These are phyloP conservation scores for Oceanodroma leucorhoa DNA, from an alignment of 2,797 vertebrate genomes.

Conservation along the genomic window DNA sequence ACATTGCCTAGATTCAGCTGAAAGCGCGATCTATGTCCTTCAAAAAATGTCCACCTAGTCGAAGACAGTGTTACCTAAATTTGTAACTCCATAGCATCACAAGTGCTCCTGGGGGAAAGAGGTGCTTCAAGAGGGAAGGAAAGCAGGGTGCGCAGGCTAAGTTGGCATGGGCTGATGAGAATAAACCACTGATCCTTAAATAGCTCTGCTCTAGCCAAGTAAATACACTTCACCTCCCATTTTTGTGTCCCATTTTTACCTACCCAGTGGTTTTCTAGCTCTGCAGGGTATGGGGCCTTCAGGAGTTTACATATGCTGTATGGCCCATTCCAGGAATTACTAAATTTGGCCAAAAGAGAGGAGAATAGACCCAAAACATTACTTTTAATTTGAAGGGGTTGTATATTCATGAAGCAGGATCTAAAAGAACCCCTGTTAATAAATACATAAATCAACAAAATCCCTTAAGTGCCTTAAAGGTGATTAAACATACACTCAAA, in stretches of 20 bases:
- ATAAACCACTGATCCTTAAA: background rate
- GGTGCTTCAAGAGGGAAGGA: background rate
- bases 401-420: background rate
- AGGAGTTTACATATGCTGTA: background rate
- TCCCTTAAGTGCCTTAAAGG: slow-evolving; percentile 45
- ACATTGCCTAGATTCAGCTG: background rate
- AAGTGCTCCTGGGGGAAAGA: background rate
- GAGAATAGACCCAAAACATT: background rate
- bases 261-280: background rate
- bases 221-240: background rate
- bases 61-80: background rate
- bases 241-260: background rate
- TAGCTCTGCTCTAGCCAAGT: background rate
- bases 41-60: background rate
- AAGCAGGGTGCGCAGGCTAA: background rate
- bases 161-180: background rate
- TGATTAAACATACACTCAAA: slow-evolving; percentile 36
- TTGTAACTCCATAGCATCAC: background rate
- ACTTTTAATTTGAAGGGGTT: background rate
- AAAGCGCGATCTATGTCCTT: background rate
- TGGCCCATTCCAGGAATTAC: background rate
- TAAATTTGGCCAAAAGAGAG: background rate
- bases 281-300: background rate
- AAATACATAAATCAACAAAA: slow-evolving; percentile 28
- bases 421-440: slow-evolving; percentile 32